phyloP scores from a whole-genome alignment of 1,140 invertebrate genomes.

The Heliconius himera region DNA sequence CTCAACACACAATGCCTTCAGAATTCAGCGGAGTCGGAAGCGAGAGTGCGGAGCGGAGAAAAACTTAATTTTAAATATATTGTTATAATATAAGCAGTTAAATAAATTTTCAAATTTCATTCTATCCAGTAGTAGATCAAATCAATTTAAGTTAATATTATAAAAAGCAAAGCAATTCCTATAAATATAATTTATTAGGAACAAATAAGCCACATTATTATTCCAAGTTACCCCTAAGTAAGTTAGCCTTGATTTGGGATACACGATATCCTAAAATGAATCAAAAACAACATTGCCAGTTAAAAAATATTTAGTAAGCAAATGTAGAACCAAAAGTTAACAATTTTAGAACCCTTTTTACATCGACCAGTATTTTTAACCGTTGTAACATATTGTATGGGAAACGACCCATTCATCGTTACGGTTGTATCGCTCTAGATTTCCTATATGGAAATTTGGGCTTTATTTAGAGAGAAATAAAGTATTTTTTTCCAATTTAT shows the following conservation, averaged over 20 bases:
- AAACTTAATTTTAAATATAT: too few relatives aligned
- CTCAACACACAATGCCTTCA: too few relatives aligned
- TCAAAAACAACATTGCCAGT: slow-evolving; percentile 33
- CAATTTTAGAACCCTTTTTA: slow-evolving; percentile 52
- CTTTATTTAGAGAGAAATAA: slow-evolving; percentile 40
- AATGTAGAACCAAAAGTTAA: slow-evolving; percentile 29
- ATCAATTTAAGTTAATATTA: background rate
- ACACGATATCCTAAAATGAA: slow-evolving; percentile 41
- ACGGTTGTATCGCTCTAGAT: slow-evolving; percentile 53
- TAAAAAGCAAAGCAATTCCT: background rate
- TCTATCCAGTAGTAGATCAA: too few relatives aligned
- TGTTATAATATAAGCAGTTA: too few relatives aligned
- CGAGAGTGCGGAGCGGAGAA: too few relatives aligned
- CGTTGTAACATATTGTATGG: slow-evolving; percentile 77
- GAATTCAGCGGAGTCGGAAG: too few relatives aligned
- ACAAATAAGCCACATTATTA: slow-evolving; percentile 15
- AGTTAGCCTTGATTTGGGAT: slow-evolving; percentile 33
- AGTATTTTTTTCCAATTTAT: slow-evolving; percentile 23
- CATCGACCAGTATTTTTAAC: slow-evolving; percentile 55
- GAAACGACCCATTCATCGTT: slow-evolving; percentile 80
- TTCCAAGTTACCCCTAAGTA: slow-evolving; percentile 22
- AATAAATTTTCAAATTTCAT: too few relatives aligned
- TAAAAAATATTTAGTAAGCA: background rate
- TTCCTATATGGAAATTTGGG: slow-evolving; percentile 37
- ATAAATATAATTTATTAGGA: slow-evolving; percentile 14